These are phyloP conservation scores for Eurytoma californica DNA, from an alignment of 2,888 invertebrate genomes.

Conservation along the genomic window DNA sequence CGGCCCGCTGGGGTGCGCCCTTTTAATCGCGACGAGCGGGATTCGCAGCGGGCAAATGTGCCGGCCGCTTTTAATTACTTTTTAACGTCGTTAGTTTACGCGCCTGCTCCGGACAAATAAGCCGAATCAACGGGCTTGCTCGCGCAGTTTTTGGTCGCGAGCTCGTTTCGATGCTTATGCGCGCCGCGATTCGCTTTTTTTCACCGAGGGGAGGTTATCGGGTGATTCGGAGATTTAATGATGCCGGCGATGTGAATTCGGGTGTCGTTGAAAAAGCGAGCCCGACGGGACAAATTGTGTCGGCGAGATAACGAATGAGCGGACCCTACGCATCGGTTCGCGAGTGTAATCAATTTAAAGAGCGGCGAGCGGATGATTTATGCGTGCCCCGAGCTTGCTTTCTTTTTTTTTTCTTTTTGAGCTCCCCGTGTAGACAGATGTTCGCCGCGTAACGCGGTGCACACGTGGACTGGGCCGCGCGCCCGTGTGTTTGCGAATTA, in stretches of 20 bases:
- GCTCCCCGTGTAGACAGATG: no score
- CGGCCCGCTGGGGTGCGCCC: no score
- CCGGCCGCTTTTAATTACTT: slow-evolving; percentile 8
- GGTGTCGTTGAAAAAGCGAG: no score
- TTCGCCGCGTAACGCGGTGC: neutral
- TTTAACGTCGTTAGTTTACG: neutral
- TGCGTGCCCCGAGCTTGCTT: slow-evolving; percentile 4
- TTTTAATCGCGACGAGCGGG: neutral
- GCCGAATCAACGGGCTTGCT: neutral
- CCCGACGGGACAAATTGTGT: slow-evolving; percentile 39
- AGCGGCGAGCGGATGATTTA: slow-evolving; percentile 51
- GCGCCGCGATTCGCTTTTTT: neutral
- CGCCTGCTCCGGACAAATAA: neutral
- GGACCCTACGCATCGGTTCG: neutral
- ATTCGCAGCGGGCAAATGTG: neutral
- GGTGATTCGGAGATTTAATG: no score
- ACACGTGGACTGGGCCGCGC: neutral
- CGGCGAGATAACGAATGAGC: slow-evolving; percentile 41
- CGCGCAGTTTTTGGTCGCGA: slow-evolving; percentile 1
- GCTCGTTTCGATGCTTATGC: neutral
- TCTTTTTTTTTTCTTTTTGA: no score
- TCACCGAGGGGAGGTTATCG: no score
- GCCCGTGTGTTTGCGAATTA: no score
- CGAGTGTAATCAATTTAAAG: slow-evolving; percentile 53
- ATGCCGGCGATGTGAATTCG: no score